Base-by-base conservation (phyloP, 2,797 vertebrate species). In the Todus mexicanus region DNA sequence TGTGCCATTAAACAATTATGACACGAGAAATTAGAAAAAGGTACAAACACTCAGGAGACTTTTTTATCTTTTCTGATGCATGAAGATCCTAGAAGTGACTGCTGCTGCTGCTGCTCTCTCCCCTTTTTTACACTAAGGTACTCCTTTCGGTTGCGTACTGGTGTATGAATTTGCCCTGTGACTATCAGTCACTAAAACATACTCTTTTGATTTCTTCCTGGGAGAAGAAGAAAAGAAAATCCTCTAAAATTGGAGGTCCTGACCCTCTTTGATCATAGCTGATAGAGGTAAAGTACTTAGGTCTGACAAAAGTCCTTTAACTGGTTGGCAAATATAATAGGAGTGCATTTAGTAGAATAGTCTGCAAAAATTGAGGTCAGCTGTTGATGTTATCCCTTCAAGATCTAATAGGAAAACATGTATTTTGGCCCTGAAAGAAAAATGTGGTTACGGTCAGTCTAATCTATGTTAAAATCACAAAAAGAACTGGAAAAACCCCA, bases 241-340 rank as follows among this genome's bases (percentile, higher is more conserved):
- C 21, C 9, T 86, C 53, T 61, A 56, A 91, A 90, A 92, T 91
- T 95, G 78, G 66, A 92, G 77, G 42, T 77, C 40, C 54, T 95
- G 79, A 93, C 57, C 40, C 59, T 12, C 69, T 94, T 91, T 92
- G 78, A 93, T 96, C 72, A 87, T 59, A 81, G 90, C 71, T 95
- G 93, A 85, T 94, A 87, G 92, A 94, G 53, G 85, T 76, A 80
- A 95, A 96, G 71, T 75, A 68, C 78, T 91, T 78, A 56, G 70
- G 66, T 84, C 53, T 96, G 86, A 65, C 80, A 86, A 79, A 87
- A 95, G 60, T 91, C 48, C 57, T 95, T 92, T 93, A 82, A 74
- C 81, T 96, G 88, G 82, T 87, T 94, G 94, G 86, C 79, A 91
- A 93, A 94, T 92, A 84, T 76, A 96, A 93, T 92, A 61, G 57